These are phyloP conservation scores for Isotomurus palustris DNA, from an alignment of 2,888 invertebrate species.

Conservation along the genomic window DNA sequence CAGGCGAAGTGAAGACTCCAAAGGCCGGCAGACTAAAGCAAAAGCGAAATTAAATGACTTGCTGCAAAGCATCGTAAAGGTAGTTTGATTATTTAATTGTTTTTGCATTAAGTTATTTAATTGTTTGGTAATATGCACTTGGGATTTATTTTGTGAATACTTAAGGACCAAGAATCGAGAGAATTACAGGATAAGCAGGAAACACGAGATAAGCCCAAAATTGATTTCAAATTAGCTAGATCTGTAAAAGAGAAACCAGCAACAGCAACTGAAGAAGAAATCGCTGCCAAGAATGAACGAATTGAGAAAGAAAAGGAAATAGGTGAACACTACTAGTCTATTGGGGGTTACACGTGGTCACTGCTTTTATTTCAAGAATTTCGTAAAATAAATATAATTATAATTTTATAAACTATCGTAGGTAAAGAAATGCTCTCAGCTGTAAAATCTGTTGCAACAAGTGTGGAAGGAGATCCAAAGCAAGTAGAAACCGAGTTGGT, in stretches of 20 bases:
- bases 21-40: not conserved
- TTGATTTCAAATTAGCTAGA: conserved; percentile 19
- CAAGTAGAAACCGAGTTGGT: conserved; percentile 70
- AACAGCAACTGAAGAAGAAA: not conserved
- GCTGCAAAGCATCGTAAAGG: conserved; percentile 3
- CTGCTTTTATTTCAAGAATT: not conserved
- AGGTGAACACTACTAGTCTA: conserved; percentile 2
- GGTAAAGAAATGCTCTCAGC: conserved; percentile 52
- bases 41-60: not conserved
- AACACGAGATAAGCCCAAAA: conserved; percentile 2
- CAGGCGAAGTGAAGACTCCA: not conserved
- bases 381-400: not conserved
- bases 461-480: conserved; percentile 63
- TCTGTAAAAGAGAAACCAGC: conserved; percentile 7
- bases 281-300: conserved; percentile 4
- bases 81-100: not conserved
- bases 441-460: conserved; percentile 66
- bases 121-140: not conserved
- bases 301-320: conserved; percentile 9
- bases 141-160: not conserved
- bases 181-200: too few species aligned
- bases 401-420: conserved; percentile 14
- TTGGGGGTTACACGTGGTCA: not conserved
- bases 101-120: not conserved
- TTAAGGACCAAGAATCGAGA: not conserved